phyloP scores from a whole-genome alignment of 2,113 vertebrate genomes.

The Lathamus discolor region DNA sequence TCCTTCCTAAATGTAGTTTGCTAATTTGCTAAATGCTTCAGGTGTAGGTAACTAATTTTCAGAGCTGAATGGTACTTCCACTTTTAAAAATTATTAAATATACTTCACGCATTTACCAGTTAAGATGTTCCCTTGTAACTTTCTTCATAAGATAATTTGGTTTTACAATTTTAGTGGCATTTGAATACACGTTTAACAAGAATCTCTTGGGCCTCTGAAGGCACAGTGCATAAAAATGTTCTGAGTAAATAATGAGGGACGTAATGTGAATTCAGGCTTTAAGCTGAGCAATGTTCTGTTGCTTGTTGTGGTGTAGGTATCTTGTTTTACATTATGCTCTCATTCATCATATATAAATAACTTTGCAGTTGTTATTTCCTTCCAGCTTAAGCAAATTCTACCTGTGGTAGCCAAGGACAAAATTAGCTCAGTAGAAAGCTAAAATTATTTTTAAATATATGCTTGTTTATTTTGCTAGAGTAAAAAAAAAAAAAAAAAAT shows the following conservation, averaged over 20 bases:
- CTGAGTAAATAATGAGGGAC: not conserved
- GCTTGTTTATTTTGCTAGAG: not conserved
- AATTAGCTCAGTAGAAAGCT: not conserved
- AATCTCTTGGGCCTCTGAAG: not conserved
- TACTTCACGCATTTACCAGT: not conserved
- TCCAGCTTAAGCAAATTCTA: not conserved
- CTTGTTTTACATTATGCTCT: not conserved
- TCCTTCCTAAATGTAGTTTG: not conserved
- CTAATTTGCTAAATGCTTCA: not conserved
- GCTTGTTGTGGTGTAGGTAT: not conserved
- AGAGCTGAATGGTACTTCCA: not conserved
- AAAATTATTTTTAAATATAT: not conserved
- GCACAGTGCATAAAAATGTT: not conserved
- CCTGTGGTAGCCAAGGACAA: not conserved
- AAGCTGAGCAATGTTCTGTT: not conserved
- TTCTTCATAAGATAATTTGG: not conserved
- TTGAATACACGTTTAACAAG: not conserved
- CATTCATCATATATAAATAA: not conserved
- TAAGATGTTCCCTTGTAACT: not conserved
- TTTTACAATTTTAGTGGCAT: not conserved
- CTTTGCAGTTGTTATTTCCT: not conserved
- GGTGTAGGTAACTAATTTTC: not conserved
- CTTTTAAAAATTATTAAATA: not conserved
- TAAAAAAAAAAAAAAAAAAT: not conserved
- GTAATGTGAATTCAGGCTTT: not conserved